Base-by-base conservation (phyloP, 1,140 invertebrate species). In the Teleopsis dalmanni region DNA sequence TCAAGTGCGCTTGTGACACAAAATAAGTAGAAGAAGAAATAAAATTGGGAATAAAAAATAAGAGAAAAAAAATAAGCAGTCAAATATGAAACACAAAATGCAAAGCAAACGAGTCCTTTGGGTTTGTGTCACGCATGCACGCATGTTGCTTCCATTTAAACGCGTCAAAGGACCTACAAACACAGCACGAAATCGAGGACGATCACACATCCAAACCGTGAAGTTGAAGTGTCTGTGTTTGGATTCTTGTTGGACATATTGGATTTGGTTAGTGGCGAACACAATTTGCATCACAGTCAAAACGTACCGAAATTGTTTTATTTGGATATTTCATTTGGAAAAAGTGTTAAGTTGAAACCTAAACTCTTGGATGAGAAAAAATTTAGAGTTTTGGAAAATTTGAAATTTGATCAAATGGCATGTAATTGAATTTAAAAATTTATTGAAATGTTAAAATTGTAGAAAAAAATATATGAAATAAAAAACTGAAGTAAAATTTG, bases 361-460 rank as follows among this genome's bases (percentile, higher is more conserved):
- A n/a, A n/a, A n/a, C n/a, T n/a, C n/a, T n/a, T n/a, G n/a, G n/a
- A n/a, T n/a, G n/a, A n/a, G n/a, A n/a, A n/a, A n/a, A n/a, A n/a
- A n/a, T n/a, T n/a, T n/a, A n/a, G n/a, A n/a, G n/a, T n/a, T n/a
- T 37, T 10, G 14, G 5, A 37, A 37, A 5, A 16, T 4, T 25
- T 29, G n/a, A 29, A 19, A 46, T n/a, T 21, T 35, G 44, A 35
- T 27, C 44, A 46, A 46, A 26, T 34, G 33, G 44, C 44, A 31
- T 46, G 33, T 46, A 46, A 46, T 46, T 46, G 44, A 46, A 46
- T 46, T 46, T 46, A 43, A 31, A 43, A 43, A 31, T 43, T 43
- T 29, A 31, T 43, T 23, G 41, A 43, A 43, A 21, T 43, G 26
- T 19, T n/a, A n/a, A n/a, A n/a, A n/a, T n/a, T n/a, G n/a, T n/a